Conservation (phyloP, 2,113 vertebrate species). For the Rhinolophus ferrumequinum region DNA sequence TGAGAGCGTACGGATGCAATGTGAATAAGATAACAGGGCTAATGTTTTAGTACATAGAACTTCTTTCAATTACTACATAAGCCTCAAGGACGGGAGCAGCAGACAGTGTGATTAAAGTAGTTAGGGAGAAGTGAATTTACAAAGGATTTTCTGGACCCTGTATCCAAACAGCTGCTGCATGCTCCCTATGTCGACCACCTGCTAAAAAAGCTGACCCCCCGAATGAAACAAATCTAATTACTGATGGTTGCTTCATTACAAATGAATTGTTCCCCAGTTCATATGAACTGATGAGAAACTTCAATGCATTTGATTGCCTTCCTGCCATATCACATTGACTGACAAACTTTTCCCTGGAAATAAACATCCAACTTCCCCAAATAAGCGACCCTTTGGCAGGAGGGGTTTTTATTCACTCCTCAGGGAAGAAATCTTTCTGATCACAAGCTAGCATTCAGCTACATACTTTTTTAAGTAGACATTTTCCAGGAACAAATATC, state of each 20-base stretch:
- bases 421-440: constrained; percentile 33
- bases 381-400: constrained; percentile 56
- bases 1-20: not conserved
- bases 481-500: constrained; percentile 69
- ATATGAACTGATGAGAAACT: constrained; percentile 70
- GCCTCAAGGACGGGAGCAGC: not conserved
- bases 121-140: not conserved
- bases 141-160: constrained; percentile 56
- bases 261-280: constrained; percentile 77
- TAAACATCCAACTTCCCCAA: constrained; percentile 70
- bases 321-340: constrained; percentile 61
- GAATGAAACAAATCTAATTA: constrained; percentile 79
- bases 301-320: constrained; percentile 72
- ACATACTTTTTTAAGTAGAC: constrained; percentile 49
- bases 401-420: constrained; percentile 66
- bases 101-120: constrained; percentile 48
- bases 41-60: not conserved
- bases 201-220: constrained; percentile 79
- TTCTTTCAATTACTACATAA: constrained; percentile 38
- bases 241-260: constrained; percentile 57
- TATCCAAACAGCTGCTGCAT: not conserved
- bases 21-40: not conserved
- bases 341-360: constrained; percentile 70
- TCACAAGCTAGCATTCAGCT: constrained; percentile 56
- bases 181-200: constrained; percentile 76